These are phyloP conservation scores for Arvicanthis niloticus DNA, from an alignment of 2,113 vertebrate species.

Conservation along the genomic window DNA sequence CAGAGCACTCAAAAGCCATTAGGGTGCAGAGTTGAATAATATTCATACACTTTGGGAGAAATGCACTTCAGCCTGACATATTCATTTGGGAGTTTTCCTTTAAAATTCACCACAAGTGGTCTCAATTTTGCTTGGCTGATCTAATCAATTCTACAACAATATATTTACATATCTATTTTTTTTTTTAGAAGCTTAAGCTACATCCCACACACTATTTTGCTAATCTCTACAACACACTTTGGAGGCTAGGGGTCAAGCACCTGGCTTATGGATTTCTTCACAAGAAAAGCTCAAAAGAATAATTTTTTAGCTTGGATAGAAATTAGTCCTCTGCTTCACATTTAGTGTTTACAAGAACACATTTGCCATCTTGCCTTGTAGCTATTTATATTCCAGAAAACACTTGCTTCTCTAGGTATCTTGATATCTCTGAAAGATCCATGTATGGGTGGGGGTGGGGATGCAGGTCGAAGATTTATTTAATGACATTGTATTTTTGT, in stretches of 20 bases:
- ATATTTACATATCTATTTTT: conserved; percentile 45
- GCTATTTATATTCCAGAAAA: background rate
- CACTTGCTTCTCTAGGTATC: background rate
- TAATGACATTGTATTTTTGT: background rate
- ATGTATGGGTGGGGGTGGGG: background rate
- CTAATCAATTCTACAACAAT: conserved; percentile 44
- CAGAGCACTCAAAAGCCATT: background rate
- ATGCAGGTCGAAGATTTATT: background rate
- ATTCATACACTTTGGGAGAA: background rate
- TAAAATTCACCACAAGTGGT: conserved; percentile 33
- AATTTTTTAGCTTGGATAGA: background rate
- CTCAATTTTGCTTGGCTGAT: conserved; percentile 41
- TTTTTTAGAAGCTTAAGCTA: conserved; percentile 27
- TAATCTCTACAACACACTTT: conserved; percentile 24
- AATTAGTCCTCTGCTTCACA: background rate
- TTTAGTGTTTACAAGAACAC: background rate
- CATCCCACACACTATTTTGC: background rate
- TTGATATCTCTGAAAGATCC: background rate
- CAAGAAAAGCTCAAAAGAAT: background rate
- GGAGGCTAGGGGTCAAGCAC: conserved; percentile 40
- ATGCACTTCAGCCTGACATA: conserved; percentile 4
- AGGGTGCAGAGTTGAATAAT: background rate
- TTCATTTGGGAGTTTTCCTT: conserved; percentile 49
- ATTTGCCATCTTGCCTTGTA: background rate
- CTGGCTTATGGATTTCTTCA: conserved; percentile 49